A percentile compares a stretch with the other conserved stretches of the same genome.
phyloP scores from a whole-genome alignment of 2,797 vertebrate species.

The Microchirus variegatus region DNA sequence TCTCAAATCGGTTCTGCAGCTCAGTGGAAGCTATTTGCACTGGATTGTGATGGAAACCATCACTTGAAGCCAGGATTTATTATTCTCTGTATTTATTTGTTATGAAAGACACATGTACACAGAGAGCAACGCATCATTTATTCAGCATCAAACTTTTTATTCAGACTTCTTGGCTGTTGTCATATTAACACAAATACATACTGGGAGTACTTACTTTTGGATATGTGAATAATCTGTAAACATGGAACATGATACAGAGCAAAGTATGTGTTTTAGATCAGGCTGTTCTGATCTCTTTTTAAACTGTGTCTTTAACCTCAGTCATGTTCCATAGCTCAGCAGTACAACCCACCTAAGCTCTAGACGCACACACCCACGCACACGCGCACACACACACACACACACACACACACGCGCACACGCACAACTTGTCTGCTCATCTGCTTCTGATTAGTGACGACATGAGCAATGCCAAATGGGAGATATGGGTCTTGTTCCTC shows the following conservation, averaged over 20 bases:
- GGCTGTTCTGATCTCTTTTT: conserved; percentile 40
- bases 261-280: conserved; percentile 47
- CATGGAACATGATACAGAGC: conserved; percentile 28
- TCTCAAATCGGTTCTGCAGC: conserved; percentile 17
- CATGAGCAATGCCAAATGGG: conserved; percentile 75
- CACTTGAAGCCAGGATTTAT: conserved; percentile 3
- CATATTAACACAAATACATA: conserved; percentile 5
- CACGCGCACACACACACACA: conserved; percentile 16
- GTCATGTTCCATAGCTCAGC: conserved; percentile 46
- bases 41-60: conserved; percentile 36
- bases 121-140: not conserved
- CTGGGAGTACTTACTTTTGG: not conserved
- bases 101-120: not conserved
- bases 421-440: conserved; percentile 73
- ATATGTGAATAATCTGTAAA: conserved; percentile 16
- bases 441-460: conserved; percentile 82
- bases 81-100: not conserved
- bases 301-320: conserved; percentile 54
- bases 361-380: conserved; percentile 23
- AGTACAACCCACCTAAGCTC: conserved; percentile 38
- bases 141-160: not conserved
- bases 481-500: conserved; percentile 83
- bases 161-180: not conserved
- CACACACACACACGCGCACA: conserved; percentile 32
- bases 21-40: conserved; percentile 39